Evolutionary conservation across 1,140 invertebrate genomes (phyloP).

Genomic region (Latrodectus geometricus): DNA sequence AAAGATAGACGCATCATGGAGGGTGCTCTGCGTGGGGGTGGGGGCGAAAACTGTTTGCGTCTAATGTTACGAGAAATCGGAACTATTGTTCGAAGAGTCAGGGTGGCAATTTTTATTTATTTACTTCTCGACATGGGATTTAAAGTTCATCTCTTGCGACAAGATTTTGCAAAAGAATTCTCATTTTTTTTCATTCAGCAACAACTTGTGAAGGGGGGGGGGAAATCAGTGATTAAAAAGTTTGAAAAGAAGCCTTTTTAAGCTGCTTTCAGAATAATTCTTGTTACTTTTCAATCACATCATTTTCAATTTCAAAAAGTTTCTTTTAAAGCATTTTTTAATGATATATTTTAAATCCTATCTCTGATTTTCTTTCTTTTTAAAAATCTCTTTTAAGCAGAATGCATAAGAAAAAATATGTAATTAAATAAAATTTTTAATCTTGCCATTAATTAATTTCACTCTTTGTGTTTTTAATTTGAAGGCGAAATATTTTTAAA

Average conservation of each 20-base stretch:
- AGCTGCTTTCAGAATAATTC: slow-evolving; percentile 18
- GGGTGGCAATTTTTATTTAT: slow-evolving; percentile 14
- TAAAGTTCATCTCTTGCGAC: slow-evolving; percentile 21
- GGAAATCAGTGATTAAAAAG: slow-evolving; percentile 8
- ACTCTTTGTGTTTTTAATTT: too few species aligned
- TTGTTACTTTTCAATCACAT: not conserved
- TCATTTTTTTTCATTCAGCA: too few species aligned
- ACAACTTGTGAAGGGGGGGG: not conserved
- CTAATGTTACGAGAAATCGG: slow-evolving; percentile 49
- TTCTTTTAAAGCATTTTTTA: slow-evolving; percentile 16
- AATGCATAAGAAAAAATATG: too few species aligned
- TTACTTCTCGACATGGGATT: slow-evolving; percentile 11
- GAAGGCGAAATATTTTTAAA: too few species aligned
- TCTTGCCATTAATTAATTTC: too few species aligned
- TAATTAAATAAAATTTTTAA: too few species aligned
- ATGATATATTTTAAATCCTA: not conserved
- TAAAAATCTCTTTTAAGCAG: too few species aligned
- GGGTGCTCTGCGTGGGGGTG: slow-evolving; percentile 7
- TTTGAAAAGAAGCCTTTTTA: slow-evolving; percentile 14
- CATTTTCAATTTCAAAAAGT: not conserved
- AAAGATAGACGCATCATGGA: slow-evolving; percentile 8
- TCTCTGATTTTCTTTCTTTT: too few species aligned
- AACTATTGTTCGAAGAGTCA: slow-evolving; percentile 32
- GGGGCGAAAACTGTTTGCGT: slow-evolving; percentile 14
- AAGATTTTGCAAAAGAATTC: too few species aligned